Evolutionary conservation across 2,888 invertebrate genomes (phyloP).

Genomic region (Andrena flavipes): DNA sequence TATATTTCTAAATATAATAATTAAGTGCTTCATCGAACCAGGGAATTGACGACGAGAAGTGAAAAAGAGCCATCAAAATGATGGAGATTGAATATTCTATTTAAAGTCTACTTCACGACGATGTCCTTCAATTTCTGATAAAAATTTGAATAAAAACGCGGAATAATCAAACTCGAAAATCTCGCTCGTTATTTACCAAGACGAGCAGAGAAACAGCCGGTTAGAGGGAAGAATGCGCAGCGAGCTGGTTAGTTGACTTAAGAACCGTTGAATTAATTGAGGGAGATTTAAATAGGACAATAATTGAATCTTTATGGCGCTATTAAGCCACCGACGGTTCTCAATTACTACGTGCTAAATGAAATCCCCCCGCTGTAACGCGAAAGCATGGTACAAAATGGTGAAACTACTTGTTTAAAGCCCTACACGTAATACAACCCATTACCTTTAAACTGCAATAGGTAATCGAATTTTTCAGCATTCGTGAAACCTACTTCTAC

Average conservation of each 20-base stretch:
- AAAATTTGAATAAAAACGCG: background rate
- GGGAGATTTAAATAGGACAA: constrained; percentile 35
- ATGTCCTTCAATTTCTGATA: background rate
- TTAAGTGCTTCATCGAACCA: too few relatives aligned
- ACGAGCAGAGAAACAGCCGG: background rate
- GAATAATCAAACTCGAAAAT: constrained; percentile 22
- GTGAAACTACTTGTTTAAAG: background rate
- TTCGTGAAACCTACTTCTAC: too few relatives aligned
- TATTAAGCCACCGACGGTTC: constrained; percentile 40
- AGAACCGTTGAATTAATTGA: constrained; percentile 45
- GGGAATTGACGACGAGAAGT: background rate
- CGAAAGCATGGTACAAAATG: background rate
- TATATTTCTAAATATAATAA: too few relatives aligned
- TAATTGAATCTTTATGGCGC: constrained; percentile 50
- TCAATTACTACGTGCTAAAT: constrained; percentile 37
- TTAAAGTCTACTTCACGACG: background rate
- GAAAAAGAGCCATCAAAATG: background rate
- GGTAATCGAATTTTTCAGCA: background rate
- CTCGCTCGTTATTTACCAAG: constrained; percentile 20
- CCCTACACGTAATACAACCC: background rate
- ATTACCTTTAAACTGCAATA: background rate
- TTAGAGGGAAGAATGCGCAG: constrained; percentile 30
- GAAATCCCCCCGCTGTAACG: constrained; percentile 14
- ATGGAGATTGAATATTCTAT: background rate
- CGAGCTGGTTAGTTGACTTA: constrained; percentile 31